Percentiles rank a stretch among this genome's conserved stretches.
phyloP scores from a whole-genome alignment of 1,140 invertebrate species.

The Cotesia glomerata region DNA sequence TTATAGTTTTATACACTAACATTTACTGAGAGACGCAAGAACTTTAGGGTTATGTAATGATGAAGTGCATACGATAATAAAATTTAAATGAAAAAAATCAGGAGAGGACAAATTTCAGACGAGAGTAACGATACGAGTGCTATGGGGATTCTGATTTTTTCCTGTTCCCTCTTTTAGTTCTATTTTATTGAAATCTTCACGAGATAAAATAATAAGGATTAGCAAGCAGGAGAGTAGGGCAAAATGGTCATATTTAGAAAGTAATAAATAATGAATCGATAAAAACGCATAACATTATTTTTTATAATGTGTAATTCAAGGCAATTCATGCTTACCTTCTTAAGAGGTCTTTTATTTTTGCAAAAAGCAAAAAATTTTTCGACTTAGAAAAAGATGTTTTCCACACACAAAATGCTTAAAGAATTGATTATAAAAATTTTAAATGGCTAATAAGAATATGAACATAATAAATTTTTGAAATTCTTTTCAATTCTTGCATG shows the following conservation, averaged over 20 bases:
- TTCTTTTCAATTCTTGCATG: conserved; percentile 60
- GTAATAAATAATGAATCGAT: conserved; percentile 9
- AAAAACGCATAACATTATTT: conserved; percentile 40
- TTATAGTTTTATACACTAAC: not conserved
- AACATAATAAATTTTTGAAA: conserved; percentile 35
- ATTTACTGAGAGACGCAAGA: not conserved
- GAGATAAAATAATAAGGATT: conserved; percentile 37
- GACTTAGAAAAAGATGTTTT: no score
- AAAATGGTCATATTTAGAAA: conserved; percentile 9
- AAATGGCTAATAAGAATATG: conserved; percentile 40
- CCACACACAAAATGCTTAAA: no score
- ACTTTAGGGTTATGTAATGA: conserved; percentile 1
- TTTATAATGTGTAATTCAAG: no score
- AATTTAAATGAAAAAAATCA: conserved; percentile 64
- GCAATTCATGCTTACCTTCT: no score
- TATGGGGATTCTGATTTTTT: conserved; percentile 32
- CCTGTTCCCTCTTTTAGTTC: conserved; percentile 20
- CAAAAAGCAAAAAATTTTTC: no score
- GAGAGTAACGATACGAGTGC: conserved; percentile 15
- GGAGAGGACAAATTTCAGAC: conserved; percentile 46
- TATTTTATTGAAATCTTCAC: conserved; percentile 57
- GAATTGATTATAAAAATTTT: conserved; percentile 25
- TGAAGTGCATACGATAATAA: conserved; percentile 55
- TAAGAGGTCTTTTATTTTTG: no score
- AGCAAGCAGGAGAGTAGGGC: conserved; percentile 19